Evolutionary conservation across 1,140 invertebrate genomes (phyloP).

Genomic region (Sweltsa coloradensis): DNA sequence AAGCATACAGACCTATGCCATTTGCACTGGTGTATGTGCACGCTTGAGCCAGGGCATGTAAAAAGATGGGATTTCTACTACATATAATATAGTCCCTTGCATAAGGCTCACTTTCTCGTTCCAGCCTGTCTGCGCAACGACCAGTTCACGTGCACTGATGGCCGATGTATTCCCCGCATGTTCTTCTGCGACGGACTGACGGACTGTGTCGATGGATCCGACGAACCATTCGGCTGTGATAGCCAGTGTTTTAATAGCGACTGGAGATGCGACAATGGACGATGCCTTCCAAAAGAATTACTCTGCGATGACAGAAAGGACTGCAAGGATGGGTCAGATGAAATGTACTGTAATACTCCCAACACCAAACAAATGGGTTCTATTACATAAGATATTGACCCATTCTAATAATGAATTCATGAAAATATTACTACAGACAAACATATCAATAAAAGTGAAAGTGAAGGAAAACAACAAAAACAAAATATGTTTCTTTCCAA

Average conservation of each 20-base stretch:
- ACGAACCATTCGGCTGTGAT: conserved; percentile 49
- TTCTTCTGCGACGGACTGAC: conserved; percentile 48
- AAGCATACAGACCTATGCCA: too few relatives aligned
- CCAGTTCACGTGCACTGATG: conserved; percentile 44
- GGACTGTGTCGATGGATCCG: conserved; percentile 52
- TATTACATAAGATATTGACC: background rate
- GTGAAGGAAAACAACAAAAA: too few relatives aligned
- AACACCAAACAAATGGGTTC: background rate
- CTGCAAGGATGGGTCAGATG: conserved; percentile 42
- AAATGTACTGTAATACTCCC: conserved; percentile 19
- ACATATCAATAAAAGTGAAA: background rate
- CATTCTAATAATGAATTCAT: background rate
- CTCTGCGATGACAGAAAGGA: conserved; percentile 40
- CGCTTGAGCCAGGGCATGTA: too few relatives aligned
- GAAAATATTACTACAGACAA: background rate
- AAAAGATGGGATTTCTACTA: too few relatives aligned
- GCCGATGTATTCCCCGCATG: conserved; percentile 42
- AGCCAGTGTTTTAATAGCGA: conserved; percentile 38
- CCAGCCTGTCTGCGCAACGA: conserved; percentile 32
- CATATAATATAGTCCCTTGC: too few relatives aligned
- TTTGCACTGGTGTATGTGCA: too few relatives aligned
- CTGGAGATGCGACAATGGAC: conserved; percentile 38
- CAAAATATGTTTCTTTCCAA: too few relatives aligned
- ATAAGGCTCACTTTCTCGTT: too few relatives aligned
- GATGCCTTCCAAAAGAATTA: conserved; percentile 36